Evolutionary conservation across 2,888 invertebrate species (phyloP).

Genomic region (Papilio gigon): DNA sequence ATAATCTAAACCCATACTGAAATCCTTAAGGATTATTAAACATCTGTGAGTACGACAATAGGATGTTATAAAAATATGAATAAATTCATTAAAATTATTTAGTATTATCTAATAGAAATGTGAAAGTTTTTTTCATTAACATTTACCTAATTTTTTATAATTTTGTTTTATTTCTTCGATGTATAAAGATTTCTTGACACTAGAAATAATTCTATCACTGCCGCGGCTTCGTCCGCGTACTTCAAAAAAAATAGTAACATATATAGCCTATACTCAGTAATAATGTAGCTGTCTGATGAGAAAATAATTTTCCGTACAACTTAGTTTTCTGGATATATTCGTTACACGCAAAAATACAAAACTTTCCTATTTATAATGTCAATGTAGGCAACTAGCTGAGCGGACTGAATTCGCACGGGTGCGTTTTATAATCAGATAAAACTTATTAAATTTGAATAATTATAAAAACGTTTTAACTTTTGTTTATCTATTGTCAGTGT

Average conservation of each 20-base stretch:
- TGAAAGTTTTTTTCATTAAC: conserved; percentile 30
- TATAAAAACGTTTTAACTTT: conserved; percentile 22
- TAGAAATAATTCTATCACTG: conserved; percentile 37
- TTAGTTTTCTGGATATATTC: too few relatives aligned
- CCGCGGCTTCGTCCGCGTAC: too few relatives aligned
- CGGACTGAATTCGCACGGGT: conserved; percentile 33
- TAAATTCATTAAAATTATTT: conserved; percentile 39
- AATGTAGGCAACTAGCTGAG: conserved; percentile 32
- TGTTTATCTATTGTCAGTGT: not conserved
- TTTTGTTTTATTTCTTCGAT: not conserved
- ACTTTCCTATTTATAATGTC: too few relatives aligned
- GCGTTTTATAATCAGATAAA: conserved; percentile 7
- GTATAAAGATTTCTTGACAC: not conserved
- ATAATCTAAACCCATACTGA: too few relatives aligned
- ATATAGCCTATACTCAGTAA: too few relatives aligned
- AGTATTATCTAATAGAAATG: not conserved
- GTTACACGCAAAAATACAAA: too few relatives aligned
- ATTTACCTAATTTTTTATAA: not conserved
- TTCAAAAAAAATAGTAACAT: too few relatives aligned
- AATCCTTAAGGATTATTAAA: too few relatives aligned
- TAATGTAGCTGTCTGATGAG: too few relatives aligned
- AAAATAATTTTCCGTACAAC: too few relatives aligned
- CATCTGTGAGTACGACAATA: too few relatives aligned
- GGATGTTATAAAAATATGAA: too few relatives aligned
- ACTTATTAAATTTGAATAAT: conserved; percentile 13